Evolutionary conservation across 2,797 vertebrate species (phyloP), one percentile per base, ranked within the genome.

Genomic region (Picus viridis): DNA sequence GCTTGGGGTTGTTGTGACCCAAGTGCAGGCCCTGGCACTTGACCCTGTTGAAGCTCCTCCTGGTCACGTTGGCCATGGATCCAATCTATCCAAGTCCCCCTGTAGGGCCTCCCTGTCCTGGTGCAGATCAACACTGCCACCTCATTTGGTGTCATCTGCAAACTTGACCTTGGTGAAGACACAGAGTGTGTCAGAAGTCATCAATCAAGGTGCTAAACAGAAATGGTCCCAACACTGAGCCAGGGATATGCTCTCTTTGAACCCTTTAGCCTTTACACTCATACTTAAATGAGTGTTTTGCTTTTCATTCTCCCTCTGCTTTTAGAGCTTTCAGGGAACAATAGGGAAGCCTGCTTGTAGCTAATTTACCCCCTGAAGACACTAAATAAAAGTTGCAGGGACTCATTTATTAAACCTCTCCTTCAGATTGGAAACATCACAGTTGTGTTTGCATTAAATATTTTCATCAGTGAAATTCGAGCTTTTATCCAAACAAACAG

Each of bases 351-450:
- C 57, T 73, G 88, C 96, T 87, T 88, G 68, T 62, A 80, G 71
- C 43, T 87, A 91, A 95, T 96, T 95, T 96, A 94, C 86, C 92
- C 89, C 91, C 82, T 90, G 72, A 95, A 81, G 92, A 83, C 61
- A 92, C 59, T 76, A 88, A 92, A 90, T 89, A 88, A 58, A 91
- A 75, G 34, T 89, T 88, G 63, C 64, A 63, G 67, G 53, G 47
- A 45, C 29, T 93, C 56, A 80, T 95, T 94, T 83, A 92, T 89
- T 81, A 89, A 91, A 88, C 84, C 58, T 78, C 89, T 79, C 41
- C 54, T 7, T 77, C 63, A 72, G 75, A 67, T 2, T 64, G 51
- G 63, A 95, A 94, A 85, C 57, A 86, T 89, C 51, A 86, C 79
- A 41, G 15, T 22, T 72, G 41, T 74, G 30, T 43, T 95, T 82